Evolutionary conservation across 2,888 invertebrate genomes (phyloP).

Genomic region (Hofmannophila pseudospretella): DNA sequence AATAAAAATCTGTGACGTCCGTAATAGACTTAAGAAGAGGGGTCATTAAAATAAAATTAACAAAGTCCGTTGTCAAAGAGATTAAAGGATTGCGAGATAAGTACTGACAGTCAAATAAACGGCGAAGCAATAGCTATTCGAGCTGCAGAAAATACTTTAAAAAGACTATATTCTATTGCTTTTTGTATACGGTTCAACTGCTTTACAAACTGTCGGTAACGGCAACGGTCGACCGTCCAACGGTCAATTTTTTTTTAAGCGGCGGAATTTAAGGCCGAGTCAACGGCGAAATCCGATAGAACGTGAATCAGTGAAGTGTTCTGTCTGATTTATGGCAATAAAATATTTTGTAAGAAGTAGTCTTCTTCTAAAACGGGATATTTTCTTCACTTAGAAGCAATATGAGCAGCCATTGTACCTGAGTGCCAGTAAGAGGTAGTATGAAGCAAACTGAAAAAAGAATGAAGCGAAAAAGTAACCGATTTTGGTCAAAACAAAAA

Average conservation of each 20-base stretch:
- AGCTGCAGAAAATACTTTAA: not conserved
- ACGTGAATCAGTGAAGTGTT: constrained; percentile 18
- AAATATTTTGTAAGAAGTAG: too few species aligned
- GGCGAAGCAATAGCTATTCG: too few species aligned
- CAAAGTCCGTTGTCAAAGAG: constrained; percentile 7
- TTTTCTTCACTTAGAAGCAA: too few species aligned
- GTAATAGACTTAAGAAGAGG: constrained; percentile 11
- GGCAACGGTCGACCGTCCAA: constrained; percentile 36
- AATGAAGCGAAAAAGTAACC: too few species aligned
- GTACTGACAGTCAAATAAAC: too few species aligned
- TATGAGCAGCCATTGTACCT: too few species aligned
- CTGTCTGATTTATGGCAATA: not conserved
- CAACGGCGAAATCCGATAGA: constrained; percentile 36
- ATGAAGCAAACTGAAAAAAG: too few species aligned
- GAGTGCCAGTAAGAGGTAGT: too few species aligned
- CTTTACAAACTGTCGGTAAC: not conserved
- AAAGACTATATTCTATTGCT: not conserved
- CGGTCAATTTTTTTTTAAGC: constrained; percentile 44
- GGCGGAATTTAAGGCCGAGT: constrained; percentile 54
- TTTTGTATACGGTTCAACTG: constrained; percentile 1
- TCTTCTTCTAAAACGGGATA: too few species aligned
- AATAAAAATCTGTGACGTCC: constrained; percentile 13
- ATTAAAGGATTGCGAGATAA: constrained; percentile 1
- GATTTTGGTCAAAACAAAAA: too few species aligned
- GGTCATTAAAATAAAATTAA: constrained; percentile 22